Evolutionary conservation across 2,113 vertebrate genomes (phyloP).

Genomic region (Entomyzon cyanotis): DNA sequence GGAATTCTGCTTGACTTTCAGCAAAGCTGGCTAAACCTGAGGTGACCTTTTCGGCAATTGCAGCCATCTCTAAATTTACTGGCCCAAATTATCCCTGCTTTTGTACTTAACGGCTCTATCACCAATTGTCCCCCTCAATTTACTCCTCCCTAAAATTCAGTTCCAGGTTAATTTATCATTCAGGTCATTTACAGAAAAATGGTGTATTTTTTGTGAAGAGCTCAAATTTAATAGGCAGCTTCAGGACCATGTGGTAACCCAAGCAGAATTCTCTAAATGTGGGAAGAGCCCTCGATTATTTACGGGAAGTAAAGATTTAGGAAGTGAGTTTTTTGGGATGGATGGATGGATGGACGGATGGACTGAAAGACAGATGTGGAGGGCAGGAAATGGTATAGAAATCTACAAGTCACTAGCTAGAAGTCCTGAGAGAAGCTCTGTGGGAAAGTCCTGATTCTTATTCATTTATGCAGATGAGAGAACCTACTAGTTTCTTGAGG

Average conservation of each 20-base stretch:
- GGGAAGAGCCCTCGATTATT: not conserved
- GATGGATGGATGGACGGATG: not conserved
- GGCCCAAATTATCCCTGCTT: not conserved
- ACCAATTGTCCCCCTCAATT: not conserved
- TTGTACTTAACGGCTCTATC: not conserved
- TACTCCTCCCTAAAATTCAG: not conserved
- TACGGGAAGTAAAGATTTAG: not conserved
- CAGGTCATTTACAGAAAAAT: not conserved
- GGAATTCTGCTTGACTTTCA: not conserved
- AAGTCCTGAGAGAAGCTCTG: not conserved
- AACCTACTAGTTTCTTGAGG: not conserved
- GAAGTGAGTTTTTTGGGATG: not conserved
- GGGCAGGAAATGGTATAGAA: not conserved
- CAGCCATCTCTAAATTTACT: not conserved
- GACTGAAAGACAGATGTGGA: not conserved
- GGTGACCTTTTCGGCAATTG: not conserved
- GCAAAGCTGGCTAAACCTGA: not conserved
- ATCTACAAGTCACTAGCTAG: not conserved
- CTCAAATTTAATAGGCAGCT: not conserved
- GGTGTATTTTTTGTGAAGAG: not conserved
- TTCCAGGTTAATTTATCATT: not conserved
- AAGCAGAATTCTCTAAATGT: not conserved
- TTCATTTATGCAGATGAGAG: not conserved
- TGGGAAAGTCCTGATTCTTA: not conserved
- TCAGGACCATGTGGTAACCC: not conserved